A percentile compares a stretch with the other conserved stretches of the same genome.
phyloP scores from a whole-genome alignment of 1,140 invertebrate genomes.

The Papilio machaon region DNA sequence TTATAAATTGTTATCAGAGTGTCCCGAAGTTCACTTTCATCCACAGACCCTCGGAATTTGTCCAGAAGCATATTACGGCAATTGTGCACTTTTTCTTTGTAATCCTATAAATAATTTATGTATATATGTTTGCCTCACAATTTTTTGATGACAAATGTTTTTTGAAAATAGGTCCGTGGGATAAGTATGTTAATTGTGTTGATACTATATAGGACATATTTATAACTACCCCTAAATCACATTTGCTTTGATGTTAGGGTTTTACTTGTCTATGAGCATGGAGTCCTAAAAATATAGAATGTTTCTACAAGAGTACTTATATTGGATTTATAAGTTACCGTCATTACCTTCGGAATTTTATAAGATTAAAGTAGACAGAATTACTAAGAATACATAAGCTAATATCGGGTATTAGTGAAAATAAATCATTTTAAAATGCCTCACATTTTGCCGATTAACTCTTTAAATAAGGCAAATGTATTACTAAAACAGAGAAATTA shows the following conservation, averaged over 20 bases:
- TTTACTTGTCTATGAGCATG: too few species aligned
- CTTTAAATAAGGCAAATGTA: slow-evolving; percentile 3
- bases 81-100: slow-evolving; percentile 67
- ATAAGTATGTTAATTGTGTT: too few species aligned
- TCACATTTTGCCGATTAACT: neutral
- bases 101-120: slow-evolving; percentile 58
- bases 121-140: neutral
- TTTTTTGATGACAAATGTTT: neutral
- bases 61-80: slow-evolving; percentile 66
- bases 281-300: too few species aligned
- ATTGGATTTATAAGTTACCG: too few species aligned
- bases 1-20: slow-evolving; percentile 69
- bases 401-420: neutral
- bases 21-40: slow-evolving; percentile 54
- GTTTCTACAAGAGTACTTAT: too few species aligned
- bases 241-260: too few species aligned
- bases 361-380: too few species aligned
- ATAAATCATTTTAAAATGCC: neutral
- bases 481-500: neutral
- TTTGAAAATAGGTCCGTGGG: neutral
- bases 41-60: slow-evolving; percentile 55
- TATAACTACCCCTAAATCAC: too few species aligned
- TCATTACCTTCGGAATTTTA: too few species aligned
- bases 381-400: neutral
- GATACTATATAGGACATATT: too few species aligned